Evolutionary conservation across 2,888 invertebrate species (phyloP).

Genomic region (Andrena hattorfiana): DNA sequence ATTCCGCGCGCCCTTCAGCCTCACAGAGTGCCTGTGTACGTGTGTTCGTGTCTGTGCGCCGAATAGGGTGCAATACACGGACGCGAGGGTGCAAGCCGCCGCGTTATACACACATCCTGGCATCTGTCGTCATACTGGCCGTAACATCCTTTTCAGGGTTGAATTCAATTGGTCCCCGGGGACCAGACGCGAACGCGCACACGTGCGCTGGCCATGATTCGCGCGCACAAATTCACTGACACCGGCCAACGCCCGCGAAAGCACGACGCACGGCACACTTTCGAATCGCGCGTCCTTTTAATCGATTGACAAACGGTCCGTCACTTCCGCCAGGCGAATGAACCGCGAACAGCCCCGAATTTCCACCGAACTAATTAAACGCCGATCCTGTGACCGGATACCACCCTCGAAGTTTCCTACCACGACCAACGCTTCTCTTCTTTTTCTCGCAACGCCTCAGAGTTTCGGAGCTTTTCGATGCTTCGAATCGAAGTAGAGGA

Average conservation of each 20-base stretch:
- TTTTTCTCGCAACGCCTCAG: background rate
- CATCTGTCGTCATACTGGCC: constrained; percentile 71
- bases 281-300: constrained; percentile 29
- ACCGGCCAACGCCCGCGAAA: constrained; percentile 29
- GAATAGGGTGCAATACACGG: background rate
- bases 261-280: constrained; percentile 34
- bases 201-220: background rate
- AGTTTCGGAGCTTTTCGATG: background rate
- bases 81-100: background rate
- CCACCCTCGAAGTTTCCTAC: background rate
- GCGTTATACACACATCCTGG: constrained; percentile 35
- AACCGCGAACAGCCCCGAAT: constrained; percentile 69
- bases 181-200: constrained; percentile 3
- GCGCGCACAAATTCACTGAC: constrained; percentile 36
- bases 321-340: constrained; percentile 71
- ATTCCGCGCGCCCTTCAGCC: constrained; percentile 26
- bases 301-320: constrained; percentile 71
- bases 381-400: background rate
- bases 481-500: background rate
- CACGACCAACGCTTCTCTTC: background rate
- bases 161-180: constrained; percentile 74
- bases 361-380: constrained; percentile 64
- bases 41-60: background rate
- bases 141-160: constrained; percentile 64
- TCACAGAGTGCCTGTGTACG: background rate